These are phyloP conservation scores for Albula glossodonta DNA, from an alignment of 2,113 vertebrate species.

Conservation along the genomic window DNA sequence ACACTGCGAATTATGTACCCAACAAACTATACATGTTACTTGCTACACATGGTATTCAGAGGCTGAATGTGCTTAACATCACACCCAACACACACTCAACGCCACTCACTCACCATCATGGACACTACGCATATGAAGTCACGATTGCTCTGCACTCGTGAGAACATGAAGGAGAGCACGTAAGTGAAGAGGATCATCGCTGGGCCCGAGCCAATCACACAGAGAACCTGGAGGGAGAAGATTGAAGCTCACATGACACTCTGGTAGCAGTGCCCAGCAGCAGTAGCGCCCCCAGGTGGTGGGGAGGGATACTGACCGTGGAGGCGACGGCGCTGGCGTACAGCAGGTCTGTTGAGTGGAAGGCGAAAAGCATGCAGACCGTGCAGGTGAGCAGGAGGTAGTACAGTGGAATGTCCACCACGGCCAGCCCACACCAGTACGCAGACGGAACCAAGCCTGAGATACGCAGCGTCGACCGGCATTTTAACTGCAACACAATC, in stretches of 20 bases:
- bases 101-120: constrained; percentile 80
- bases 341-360: constrained; percentile 83
- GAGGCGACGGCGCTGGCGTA: constrained; percentile 77
- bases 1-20: no score
- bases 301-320: constrained; percentile 73
- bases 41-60: no score
- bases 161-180: constrained; percentile 85
- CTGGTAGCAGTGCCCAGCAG: background rate
- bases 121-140: constrained; percentile 93
- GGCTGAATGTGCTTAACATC: background rate
- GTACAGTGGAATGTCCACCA: constrained; percentile 85
- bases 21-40: no score
- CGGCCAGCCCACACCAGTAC: constrained; percentile 90
- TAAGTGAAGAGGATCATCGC: constrained; percentile 92
- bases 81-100: background rate
- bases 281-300: no score
- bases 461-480: constrained; percentile 87
- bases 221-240: constrained; percentile 76
- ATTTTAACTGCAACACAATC: constrained; percentile 77
- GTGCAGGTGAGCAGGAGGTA: constrained; percentile 81
- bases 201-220: constrained; percentile 83
- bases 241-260: background rate
- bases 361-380: constrained; percentile 84
- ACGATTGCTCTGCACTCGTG: constrained; percentile 85
- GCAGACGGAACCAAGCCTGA: constrained; percentile 92